Percentiles rank a stretch among this genome's conserved stretches.
Evolutionary conservation across 1,140 invertebrate genomes (phyloP).

Genomic region (Spodoptera frugiperda): DNA sequence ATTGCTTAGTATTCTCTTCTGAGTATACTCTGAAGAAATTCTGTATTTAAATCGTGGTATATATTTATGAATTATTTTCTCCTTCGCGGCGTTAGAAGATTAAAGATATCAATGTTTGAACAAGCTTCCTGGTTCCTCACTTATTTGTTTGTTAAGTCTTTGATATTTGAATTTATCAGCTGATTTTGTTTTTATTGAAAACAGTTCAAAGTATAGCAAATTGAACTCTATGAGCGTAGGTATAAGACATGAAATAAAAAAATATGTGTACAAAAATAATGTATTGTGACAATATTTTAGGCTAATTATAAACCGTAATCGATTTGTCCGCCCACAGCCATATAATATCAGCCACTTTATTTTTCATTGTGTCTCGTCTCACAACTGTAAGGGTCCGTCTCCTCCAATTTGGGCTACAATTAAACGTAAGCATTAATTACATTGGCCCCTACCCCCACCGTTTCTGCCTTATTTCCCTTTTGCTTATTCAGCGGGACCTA

Average conservation of each 20-base stretch:
- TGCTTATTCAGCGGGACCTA: conserved; percentile 77
- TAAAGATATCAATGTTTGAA: conserved; percentile 36
- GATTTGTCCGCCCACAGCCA: background rate
- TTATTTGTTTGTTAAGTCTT: conserved; percentile 18
- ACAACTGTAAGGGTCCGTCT: conserved; percentile 60
- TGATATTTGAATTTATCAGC: conserved; percentile 1
- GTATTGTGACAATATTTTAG: no score
- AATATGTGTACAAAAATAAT: no score
- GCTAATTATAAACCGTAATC: background rate
- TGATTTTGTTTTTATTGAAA: background rate
- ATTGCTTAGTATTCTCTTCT: conserved; percentile 66
- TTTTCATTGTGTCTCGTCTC: conserved; percentile 60
- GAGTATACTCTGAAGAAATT: conserved; percentile 44
- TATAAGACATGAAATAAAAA: no score
- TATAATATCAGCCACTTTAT: conserved; percentile 53
- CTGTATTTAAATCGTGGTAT: conserved; percentile 43
- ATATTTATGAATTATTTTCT: conserved; percentile 43
- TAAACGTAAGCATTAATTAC: conserved; percentile 84
- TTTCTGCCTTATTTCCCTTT: conserved; percentile 80
- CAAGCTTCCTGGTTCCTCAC: conserved; percentile 7
- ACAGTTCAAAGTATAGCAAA: background rate
- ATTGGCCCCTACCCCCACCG: conserved; percentile 65
- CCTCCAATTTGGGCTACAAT: conserved; percentile 75
- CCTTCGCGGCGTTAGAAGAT: conserved; percentile 37
- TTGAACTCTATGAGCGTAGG: no score